These are phyloP conservation scores for Aurelia aurita complex sp. Pacific DNA, from an alignment of 30 jellyfish, hydroid and myxozoan species.

Conservation along the genomic window DNA sequence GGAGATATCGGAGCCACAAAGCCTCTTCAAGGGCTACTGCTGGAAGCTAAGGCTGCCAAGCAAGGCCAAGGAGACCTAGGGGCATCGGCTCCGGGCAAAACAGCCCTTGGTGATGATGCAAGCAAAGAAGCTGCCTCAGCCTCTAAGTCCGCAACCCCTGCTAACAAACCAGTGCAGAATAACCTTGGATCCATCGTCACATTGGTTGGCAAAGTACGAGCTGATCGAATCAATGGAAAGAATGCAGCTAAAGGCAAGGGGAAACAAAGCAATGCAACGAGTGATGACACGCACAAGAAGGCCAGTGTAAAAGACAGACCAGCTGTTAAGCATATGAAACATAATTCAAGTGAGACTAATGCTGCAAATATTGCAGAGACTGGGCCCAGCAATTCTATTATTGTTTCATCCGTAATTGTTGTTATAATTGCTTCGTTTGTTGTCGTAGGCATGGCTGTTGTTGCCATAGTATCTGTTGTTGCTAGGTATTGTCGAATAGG, in stretches of 20 bases:
- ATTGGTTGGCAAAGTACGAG: conserved; percentile 84
- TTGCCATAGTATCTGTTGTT: conserved; percentile 95
- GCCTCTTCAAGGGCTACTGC: conserved; percentile 83
- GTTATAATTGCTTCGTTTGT: conserved; percentile 93
- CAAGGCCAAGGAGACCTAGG: conserved; percentile 68
- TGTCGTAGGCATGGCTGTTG: conserved; percentile 98
- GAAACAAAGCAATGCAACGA: conserved; percentile 38
- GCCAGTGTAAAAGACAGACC: conserved; percentile 72
- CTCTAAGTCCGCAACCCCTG: conserved; percentile 25
- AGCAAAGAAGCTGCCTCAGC: conserved; percentile 25
- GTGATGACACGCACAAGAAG: conserved; percentile 85
- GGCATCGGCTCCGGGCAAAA: conserved; percentile 57
- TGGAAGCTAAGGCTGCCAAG: conserved; percentile 60
- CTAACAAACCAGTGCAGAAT: conserved; percentile 57
- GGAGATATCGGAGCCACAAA: conserved; percentile 98
- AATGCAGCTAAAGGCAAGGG: conserved; percentile 46
- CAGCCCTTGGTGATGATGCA: conserved; percentile 39
- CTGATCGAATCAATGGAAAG: conserved; percentile 78
- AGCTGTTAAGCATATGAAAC: conserved; percentile 81
- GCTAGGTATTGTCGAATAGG: conserved; percentile 95
- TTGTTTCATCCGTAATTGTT: conserved; percentile 90
- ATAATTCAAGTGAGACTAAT: conserved; percentile 82
- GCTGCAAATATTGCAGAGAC: conserved; percentile 90
- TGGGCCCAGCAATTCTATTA: conserved; percentile 92
- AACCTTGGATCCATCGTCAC: conserved; percentile 94